Evolutionary conservation across 1,140 invertebrate species (phyloP).

Genomic region (Caerostris extrusa): DNA sequence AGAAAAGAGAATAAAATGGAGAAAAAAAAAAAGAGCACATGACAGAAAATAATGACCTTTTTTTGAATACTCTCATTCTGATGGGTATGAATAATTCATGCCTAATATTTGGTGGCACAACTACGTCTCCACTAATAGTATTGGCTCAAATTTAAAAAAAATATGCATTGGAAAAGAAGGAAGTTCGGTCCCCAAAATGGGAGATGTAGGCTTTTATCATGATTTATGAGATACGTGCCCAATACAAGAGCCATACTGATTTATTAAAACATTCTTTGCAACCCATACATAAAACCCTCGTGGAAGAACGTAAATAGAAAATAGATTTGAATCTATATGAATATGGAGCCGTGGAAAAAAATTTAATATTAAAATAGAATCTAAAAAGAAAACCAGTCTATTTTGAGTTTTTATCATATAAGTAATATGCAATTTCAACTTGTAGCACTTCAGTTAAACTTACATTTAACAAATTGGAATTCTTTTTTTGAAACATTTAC

Average conservation of each 20-base stretch:
- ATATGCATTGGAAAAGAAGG: background rate
- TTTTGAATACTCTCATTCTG: background rate
- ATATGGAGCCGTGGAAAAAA: background rate
- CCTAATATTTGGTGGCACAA: slow-evolving; percentile 13
- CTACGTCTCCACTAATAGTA: slow-evolving; percentile 27
- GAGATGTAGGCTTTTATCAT: slow-evolving; percentile 37
- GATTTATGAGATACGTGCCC: slow-evolving; percentile 32
- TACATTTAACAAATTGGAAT: no score
- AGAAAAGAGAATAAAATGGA: background rate
- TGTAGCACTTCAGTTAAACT: no score
- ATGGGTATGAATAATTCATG: slow-evolving; percentile 55
- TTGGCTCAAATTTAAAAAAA: slow-evolving; percentile 27
- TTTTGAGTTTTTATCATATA: no score
- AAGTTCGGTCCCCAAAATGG: background rate
- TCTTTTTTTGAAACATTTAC: no score
- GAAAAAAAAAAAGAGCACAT: background rate
- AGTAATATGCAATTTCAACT: no score
- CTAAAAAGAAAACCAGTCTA: no score
- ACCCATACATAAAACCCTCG: background rate
- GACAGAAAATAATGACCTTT: slow-evolving; percentile 29
- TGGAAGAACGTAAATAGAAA: background rate
- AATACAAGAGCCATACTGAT: background rate
- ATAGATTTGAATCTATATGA: background rate
- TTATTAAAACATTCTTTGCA: slow-evolving; percentile 22
- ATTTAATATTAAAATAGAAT: background rate